These are phyloP conservation scores for Prosapia bicincta DNA, from an alignment of 2,888 invertebrate genomes.

Conservation along the genomic window DNA sequence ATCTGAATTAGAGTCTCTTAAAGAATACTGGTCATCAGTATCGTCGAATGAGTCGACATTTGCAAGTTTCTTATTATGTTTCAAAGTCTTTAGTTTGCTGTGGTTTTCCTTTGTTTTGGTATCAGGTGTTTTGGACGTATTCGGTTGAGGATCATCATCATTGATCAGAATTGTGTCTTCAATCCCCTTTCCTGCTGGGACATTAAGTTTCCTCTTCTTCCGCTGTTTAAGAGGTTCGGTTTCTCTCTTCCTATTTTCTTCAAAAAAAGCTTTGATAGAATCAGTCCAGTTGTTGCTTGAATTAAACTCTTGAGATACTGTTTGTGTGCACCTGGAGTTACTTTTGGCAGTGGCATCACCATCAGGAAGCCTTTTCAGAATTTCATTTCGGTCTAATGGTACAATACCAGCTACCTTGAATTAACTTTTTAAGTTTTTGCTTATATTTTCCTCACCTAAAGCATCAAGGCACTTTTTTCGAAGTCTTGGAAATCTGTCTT, in stretches of 20 bases:
- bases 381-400: conserved; percentile 23
- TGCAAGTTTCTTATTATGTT: conserved; percentile 2
- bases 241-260: conserved; percentile 13
- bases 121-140: conserved; percentile 1
- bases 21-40: conserved; percentile 5
- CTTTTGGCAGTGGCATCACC: conserved; percentile 5
- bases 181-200: conserved; percentile 3
- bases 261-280: conserved; percentile 10
- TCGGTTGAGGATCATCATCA: background rate
- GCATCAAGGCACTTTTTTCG: conserved; percentile 15
- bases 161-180: conserved; percentile 3
- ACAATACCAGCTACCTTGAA: conserved; percentile 26
- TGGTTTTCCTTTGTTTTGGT: background rate
- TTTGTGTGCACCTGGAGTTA: background rate
- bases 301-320: conserved; percentile 5
- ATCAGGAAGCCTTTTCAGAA: conserved; percentile 15
- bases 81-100: conserved; percentile 3
- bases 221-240: background rate
- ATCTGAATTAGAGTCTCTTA: background rate
- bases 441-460: conserved; percentile 12
- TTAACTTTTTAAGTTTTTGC: conserved; percentile 15
- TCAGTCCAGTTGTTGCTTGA: conserved; percentile 14
- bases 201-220: conserved; percentile 4
- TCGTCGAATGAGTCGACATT: background rate
- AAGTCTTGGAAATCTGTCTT: conserved; percentile 22